Conservation (phyloP, 2,113 vertebrate genomes). For the Pardalotus punctatus region DNA sequence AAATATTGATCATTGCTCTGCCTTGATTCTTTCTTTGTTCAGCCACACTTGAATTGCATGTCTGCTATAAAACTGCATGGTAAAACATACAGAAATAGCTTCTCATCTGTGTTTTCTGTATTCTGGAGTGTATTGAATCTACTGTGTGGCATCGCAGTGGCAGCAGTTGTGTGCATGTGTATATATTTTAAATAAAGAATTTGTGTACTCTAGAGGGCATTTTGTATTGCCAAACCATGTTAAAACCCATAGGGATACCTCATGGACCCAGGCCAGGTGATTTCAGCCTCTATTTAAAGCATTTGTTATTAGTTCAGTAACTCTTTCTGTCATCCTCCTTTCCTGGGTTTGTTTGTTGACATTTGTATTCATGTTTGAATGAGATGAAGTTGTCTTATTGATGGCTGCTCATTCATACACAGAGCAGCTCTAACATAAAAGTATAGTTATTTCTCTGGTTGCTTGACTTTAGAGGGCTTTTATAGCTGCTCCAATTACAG, state of each 20-base stretch:
- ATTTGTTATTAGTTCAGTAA: constrained; percentile 61
- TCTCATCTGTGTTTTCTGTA: neutral
- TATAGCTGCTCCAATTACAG: neutral
- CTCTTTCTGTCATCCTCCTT: constrained; percentile 39
- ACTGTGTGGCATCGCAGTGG: constrained; percentile 15
- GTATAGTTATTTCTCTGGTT: constrained; percentile 15
- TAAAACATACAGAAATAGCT: neutral
- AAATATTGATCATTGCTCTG: neutral
- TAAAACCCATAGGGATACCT: constrained; percentile 22
- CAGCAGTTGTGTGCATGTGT: constrained; percentile 4
- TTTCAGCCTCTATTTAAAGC: constrained; percentile 63
- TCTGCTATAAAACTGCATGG: neutral
- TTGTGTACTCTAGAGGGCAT: constrained; percentile 54
- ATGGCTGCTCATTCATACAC: constrained; percentile 18
- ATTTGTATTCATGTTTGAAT: constrained; percentile 44
- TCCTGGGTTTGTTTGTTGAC: constrained; percentile 60
- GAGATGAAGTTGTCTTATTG: constrained; percentile 22
- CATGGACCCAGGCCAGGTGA: constrained; percentile 38
- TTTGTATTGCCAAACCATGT: constrained; percentile 51
- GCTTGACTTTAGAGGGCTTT: neutral
- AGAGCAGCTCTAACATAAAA: constrained; percentile 39
- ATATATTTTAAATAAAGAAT: constrained; percentile 45
- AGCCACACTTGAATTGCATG: neutral
- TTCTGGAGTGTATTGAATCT: neutral
- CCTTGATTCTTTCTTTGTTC: neutral